A percentile compares a stretch with the other conserved stretches of the same genome.
Evolutionary conservation across 1,140 invertebrate species (phyloP).

Genomic region (Coboldia fuscipes): DNA sequence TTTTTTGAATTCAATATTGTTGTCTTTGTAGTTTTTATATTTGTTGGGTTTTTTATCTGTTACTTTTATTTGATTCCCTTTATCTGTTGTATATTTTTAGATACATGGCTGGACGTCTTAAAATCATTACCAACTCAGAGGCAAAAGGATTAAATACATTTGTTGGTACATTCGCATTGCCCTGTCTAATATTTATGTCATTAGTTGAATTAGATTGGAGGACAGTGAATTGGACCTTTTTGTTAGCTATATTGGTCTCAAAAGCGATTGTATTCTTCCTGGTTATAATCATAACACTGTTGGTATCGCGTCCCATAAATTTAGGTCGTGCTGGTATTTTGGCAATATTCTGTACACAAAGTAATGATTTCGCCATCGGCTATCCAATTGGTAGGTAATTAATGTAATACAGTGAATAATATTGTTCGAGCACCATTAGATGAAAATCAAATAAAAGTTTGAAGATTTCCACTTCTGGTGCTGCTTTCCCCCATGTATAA

Average conservation of each 20-base stretch:
- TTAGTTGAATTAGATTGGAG: constrained; percentile 67
- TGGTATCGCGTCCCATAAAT: constrained; percentile 59
- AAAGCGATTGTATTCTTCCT: constrained; percentile 71
- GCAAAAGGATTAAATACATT: constrained; percentile 83
- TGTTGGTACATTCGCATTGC: constrained; percentile 81
- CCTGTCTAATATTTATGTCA: constrained; percentile 78
- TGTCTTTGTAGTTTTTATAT: neutral
- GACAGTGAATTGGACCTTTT: constrained; percentile 74
- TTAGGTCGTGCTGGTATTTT: constrained; percentile 70
- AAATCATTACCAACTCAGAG: constrained; percentile 64
- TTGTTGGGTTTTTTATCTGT: constrained; percentile 2
- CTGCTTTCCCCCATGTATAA: constrained; percentile 6
- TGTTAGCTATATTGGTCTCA: constrained; percentile 62
- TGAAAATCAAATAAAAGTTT: constrained; percentile 15
- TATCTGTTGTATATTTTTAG: constrained; percentile 28
- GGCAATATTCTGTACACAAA: constrained; percentile 90
- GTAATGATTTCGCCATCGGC: constrained; percentile 95
- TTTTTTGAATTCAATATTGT: neutral
- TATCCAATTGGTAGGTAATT: constrained; percentile 73
- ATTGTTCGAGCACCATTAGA: neutral
- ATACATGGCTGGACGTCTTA: constrained; percentile 70
- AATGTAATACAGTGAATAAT: constrained; percentile 2
- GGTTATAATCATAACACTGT: constrained; percentile 55
- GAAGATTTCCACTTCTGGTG: constrained; percentile 18
- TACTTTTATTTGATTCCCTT: neutral